Conservation (phyloP, 2,888 invertebrate genomes). For the Blera fallax region DNA sequence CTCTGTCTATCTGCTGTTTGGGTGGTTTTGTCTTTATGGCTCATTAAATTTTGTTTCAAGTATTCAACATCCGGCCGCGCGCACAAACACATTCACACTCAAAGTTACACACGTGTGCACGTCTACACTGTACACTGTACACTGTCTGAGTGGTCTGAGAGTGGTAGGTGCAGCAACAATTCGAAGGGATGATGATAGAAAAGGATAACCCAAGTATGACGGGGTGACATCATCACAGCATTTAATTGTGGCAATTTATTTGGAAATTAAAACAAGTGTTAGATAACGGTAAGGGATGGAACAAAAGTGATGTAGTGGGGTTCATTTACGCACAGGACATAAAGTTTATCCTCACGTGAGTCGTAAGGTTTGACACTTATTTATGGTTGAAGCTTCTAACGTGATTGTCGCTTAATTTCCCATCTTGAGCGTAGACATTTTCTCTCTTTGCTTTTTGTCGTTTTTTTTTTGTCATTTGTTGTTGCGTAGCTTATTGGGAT, state of each 20-base stretch:
- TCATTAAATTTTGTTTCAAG: conserved; percentile 71
- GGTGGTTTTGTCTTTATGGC: conserved; percentile 68
- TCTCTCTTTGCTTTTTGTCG: not conserved
- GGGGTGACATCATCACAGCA: conserved; percentile 65
- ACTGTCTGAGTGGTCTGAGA: not conserved
- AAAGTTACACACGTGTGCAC: not conserved
- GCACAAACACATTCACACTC: not conserved
- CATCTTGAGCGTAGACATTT: not conserved
- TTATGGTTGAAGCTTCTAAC: conserved; percentile 55
- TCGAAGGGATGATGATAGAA: conserved; percentile 14
- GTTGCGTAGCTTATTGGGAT: conserved; percentile 27
- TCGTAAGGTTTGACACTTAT: conserved; percentile 65
- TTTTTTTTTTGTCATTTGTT: not conserved
- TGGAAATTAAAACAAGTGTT: conserved; percentile 71
- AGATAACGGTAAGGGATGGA: conserved; percentile 53
- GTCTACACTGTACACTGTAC: conserved; percentile 8
- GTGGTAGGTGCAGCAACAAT: not conserved
- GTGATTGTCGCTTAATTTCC: conserved; percentile 51
- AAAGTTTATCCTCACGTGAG: conserved; percentile 59
- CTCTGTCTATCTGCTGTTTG: conserved; percentile 16
- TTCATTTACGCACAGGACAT: conserved; percentile 46
- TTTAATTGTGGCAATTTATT: conserved; percentile 72
- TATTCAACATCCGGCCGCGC: conserved; percentile 54
- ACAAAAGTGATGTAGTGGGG: conserved; percentile 20
- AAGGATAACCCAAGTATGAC: conserved; percentile 36